These are phyloP conservation scores for Drosophila nigrodunni DNA, from an alignment of 1,140 invertebrate species.

Conservation along the genomic window DNA sequence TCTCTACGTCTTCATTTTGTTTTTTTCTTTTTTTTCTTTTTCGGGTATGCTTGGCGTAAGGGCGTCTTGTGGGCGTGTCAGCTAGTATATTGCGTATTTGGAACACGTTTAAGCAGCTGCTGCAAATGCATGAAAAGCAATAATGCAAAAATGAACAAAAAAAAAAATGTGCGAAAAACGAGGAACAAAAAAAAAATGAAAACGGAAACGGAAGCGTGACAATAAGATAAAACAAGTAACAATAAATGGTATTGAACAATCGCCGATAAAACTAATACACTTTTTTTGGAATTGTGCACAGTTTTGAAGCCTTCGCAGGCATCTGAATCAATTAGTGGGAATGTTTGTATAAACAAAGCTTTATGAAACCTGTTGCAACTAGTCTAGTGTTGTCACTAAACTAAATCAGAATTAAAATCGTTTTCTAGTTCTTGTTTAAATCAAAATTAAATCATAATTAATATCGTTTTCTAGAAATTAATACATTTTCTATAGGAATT, in stretches of 20 bases:
- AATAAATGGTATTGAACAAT: neutral
- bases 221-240: conserved; percentile 32
- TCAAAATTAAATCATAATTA: too few relatives aligned
- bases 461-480: too few relatives aligned
- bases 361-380: too few relatives aligned
- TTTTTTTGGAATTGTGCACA: neutral
- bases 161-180: conserved; percentile 49
- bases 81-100: conserved; percentile 72
- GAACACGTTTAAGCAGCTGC: conserved; percentile 78
- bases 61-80: conserved; percentile 11
- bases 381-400: too few relatives aligned
- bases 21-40: neutral
- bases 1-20: neutral
- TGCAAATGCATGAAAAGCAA: conserved; percentile 69
- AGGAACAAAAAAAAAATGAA: neutral
- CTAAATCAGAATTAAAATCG: too few relatives aligned
- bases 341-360: too few relatives aligned
- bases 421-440: too few relatives aligned
- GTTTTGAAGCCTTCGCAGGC: too few relatives aligned
- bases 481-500: too few relatives aligned
- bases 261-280: conserved; percentile 15
- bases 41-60: neutral
- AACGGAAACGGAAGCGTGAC: conserved; percentile 55
- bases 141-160: conserved; percentile 49
- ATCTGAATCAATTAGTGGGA: too few relatives aligned